Conservation (phyloP, 2,113 vertebrate species). For the Centrocercus urophasianus region DNA sequence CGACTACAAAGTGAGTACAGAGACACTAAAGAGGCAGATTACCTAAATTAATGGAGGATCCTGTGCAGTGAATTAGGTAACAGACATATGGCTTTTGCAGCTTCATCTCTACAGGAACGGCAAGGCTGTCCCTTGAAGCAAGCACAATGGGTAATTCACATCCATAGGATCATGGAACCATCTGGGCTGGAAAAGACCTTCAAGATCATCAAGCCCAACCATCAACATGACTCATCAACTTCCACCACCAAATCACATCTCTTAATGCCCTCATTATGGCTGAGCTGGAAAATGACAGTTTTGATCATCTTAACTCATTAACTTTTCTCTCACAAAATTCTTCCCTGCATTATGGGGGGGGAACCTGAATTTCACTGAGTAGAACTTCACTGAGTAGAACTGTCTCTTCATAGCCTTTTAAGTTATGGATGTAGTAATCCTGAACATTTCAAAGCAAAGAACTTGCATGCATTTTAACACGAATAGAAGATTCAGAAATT, state of each 20-base stretch:
- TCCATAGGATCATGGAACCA: neutral
- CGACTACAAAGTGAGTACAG: neutral
- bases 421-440: neutral
- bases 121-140: neutral
- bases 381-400: neutral
- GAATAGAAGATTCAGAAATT: neutral
- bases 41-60: neutral
- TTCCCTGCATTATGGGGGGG: neutral
- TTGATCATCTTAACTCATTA: neutral
- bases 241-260: neutral
- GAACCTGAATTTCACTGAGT: neutral
- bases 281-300: neutral
- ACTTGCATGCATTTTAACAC: neutral
- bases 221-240: neutral
- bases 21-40: neutral
- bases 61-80: neutral
- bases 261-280: neutral
- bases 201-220: neutral
- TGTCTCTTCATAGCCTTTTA: neutral
- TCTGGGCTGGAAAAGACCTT: neutral
- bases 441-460: neutral
- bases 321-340: neutral
- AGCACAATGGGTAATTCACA: accelerated
- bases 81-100: neutral
- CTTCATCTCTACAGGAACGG: neutral